Base-by-base conservation (phyloP, 2,113 vertebrate species). In the Romanogobio albipinnatus region DNA sequence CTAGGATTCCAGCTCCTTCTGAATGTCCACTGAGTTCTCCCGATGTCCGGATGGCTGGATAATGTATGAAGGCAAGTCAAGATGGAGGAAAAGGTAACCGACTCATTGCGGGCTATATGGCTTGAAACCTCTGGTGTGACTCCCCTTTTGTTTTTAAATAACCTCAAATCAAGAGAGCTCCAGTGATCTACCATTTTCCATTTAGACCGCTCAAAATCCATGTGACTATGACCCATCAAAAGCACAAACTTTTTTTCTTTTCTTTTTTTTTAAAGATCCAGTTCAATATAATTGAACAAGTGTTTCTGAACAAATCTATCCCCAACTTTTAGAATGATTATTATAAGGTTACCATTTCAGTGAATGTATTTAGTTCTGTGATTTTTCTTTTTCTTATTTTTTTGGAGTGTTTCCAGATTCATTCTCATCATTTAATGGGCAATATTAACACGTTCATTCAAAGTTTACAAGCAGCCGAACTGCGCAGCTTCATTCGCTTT, bases 11-110 rank as follows among this genome's bases (percentile, higher is more conserved):
- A 84, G 73, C 83, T 83, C 51, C 33, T 7, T 82, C 19, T n/a
- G 17, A 85, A 33, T 77, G 29, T 66, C 70, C 76, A 77, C 26
- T 62, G 66, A 79, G 64, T 88, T 74, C 78, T 86, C 71, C 74
- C 19, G 26, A 43, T 74, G 24, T 53, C 73, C 15, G 26, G 24
- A 82, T 19, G 61, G 62, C 74, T 81, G 43, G 84, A 80, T 59
- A 47, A 56, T n/a, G 3, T 84, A 62, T 84, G 26, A 59, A 33
- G 43, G 24, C 9, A 74, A 47, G 66, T 45, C 26, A 49, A 15
- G 66, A 58, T 24, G 45, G n/a, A 56, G 71, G 19, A 39, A 74
- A 85, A 76, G 66, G 84, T 80, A 85, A 86, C 78, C 56, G 71
- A 84, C 84, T 83, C 33, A 79, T 73, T 59, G n/a, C 49, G 45